Base-by-base conservation (phyloP, 2,797 vertebrate genomes). In the Ptychobarbus kaznakovi region DNA sequence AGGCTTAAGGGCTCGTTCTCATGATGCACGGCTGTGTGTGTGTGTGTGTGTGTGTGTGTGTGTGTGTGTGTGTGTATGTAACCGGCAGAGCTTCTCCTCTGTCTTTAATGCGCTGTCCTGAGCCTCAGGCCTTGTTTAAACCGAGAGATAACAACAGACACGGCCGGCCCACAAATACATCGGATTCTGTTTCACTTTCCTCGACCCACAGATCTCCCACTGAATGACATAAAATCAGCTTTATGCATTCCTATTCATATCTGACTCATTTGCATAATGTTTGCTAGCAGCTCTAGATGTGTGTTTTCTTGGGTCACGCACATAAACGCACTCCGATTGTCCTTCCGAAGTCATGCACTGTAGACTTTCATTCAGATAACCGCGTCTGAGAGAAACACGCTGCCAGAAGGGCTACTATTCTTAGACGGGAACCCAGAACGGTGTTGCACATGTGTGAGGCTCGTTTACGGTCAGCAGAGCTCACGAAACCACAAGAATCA, bases 1-100 rank as follows among this genome's bases (percentile, higher is more conserved):
- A 92, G 90, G 94, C 94, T 95, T 95, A 94, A 92, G 91, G 93
- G 92, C 91, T 93, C 92, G 91, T 90, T 86, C 84, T 89, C 88
- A 81, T 85, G 80, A 87, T 84, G 83, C 83, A 81, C 28, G 66
- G 84, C 89, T 87, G 86, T 87, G 82, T 82, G 80, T 82, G 80
- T 83, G 70, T 80, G 72, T 70, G 75, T 42, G 70, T 80, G 72
- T 72, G 85, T 87, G 82, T 82, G 80, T 82, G 80, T 83, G 70
- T 80, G 72, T 70, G 75, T 42, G 70, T 80, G 72, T 72, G 76
- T 42, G 70, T 65, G 46, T 95, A 94, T 91, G 91, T 95, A 94
- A 95, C 90, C 90, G 90, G 22, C 86, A 70, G 82, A 90, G 92
- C 90, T 92, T 91, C 92, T 94, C 87, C 92, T 92, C 87, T 87